Evolutionary conservation across 2,888 invertebrate genomes (phyloP), one percentile per base, ranked within the genome.

Genomic region (Drosophila meridiana): DNA sequence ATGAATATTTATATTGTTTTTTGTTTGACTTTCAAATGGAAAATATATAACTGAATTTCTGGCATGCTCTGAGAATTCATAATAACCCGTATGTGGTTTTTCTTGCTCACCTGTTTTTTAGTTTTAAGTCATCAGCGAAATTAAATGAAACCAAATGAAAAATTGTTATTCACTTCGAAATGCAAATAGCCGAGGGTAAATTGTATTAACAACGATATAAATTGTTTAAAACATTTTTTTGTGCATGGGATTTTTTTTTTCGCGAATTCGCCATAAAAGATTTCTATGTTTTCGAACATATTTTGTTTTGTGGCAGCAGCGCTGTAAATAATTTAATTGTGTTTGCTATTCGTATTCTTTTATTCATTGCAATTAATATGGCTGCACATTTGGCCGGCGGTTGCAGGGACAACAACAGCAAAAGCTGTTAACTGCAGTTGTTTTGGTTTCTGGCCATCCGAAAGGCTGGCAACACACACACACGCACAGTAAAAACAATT

Each of bases 311-410:
- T 9, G 38, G 42, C 36, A 9, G n/a, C 8, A 26, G 43, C 20
- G 4, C 61, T 32, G 32, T 43, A 55, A 58, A 55, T 71, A 63
- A 70, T 70, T 57, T 20, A 38, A 62, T 68, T 62, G 43, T 56
- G 40, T 30, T 28, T 20, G 53, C 36, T 3, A 6, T 34, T 43
- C 28, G 36, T 11, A 36, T 48, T 14, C 30, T 45, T 48, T 30
- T 63, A 74, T 63, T 55, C 30, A 45, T 40, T 60, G 57, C 36
- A 40, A 61, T 76, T 76, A 58, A 57, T 73, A 45, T 56, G 26
- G 34, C 57, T 40, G 42, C 28, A 45, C 47, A 34, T 43, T 52
- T 69, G 50, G 43, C 52, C 43, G 20, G n/a, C 32, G 34, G 55
- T 13, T 40, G 20, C 45, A 48, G 56, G 11, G 20, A 38, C 59